Conservation (phyloP, 2,797 vertebrate genomes). For the Phrynocephalus vlangalii region DNA sequence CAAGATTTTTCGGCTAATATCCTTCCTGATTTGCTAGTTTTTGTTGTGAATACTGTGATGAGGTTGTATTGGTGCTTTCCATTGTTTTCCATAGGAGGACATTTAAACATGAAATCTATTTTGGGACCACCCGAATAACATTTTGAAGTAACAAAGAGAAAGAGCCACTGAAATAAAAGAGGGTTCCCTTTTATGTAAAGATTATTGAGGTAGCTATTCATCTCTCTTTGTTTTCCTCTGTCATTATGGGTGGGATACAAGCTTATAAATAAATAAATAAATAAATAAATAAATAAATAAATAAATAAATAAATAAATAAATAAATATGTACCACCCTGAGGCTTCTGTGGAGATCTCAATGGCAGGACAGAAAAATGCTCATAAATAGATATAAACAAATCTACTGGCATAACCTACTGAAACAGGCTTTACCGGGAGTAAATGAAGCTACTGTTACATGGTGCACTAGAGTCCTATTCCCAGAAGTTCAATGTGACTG, state of each 20-base stretch:
- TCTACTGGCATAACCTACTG: too few relatives aligned
- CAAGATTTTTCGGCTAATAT: too few relatives aligned
- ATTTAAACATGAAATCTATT: background rate
- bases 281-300: too few relatives aligned
- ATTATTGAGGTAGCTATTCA: too few relatives aligned
- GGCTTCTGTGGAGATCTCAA: background rate
- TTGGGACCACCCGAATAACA: background rate
- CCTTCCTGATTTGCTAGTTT: background rate
- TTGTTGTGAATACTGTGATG: background rate
- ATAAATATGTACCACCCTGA: background rate
- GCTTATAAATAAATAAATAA: too few relatives aligned
- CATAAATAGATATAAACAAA: too few relatives aligned
- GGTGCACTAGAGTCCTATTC: background rate
- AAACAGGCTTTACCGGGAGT: background rate
- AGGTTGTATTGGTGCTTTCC: background rate
- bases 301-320: too few relatives aligned
- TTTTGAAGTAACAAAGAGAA: background rate
- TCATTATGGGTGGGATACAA: too few relatives aligned
- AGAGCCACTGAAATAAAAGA: background rate
- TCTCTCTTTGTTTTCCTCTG: background rate
- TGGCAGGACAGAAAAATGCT: background rate
- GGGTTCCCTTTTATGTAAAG: background rate
- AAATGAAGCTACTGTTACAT: background rate
- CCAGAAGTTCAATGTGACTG: background rate
- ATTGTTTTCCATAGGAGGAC: background rate